Evolutionary conservation across 2,888 invertebrate genomes (phyloP), one percentile per base, ranked within the genome.

Genomic region (Liodrosophila aerea): DNA sequence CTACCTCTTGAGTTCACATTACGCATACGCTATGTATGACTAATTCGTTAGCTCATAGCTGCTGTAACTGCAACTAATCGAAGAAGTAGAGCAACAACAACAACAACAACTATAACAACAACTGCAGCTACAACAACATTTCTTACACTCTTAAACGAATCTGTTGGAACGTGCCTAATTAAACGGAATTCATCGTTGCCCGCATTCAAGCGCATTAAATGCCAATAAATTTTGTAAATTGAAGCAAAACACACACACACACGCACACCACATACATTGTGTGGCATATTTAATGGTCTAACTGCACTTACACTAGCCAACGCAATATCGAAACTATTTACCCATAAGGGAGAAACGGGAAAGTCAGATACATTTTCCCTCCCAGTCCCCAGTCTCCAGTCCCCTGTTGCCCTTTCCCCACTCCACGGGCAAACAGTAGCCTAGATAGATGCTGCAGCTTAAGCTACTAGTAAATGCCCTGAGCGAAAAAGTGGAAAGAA

Each of bases 171-270:
- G 66, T 65, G 61, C 56, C 56, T 31, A 66, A 65, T 66, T 65
- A 46, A 66, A 40, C 36, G n/a, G 34, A 61, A 39, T 27, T 43
- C 41, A 49, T 43, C 45, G 64, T 30, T 33, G 57, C 76, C 76
- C 76, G 54, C 77, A 76, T 77, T 57, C 41, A 7, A 44, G 40
- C 67, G 57, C 62, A 77, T 76, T 75, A 76, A 76, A 73, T 67
- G 58, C 70, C 61, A 76, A 77, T 76, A 70, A 77, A 76, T 77
- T 66, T 37, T 46, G 7, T 54, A 61, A 73, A 76, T 76, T 62
- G 54, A 62, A 44, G 33, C 46, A 12, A 36, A 36, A 41, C 41
- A 22, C 11, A 33, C 18, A 5, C 18, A n/a, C 4, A 12, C 1
- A 27, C 3, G 7, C 8, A 13, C 9, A 5, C 7, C 39, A 22